These are phyloP conservation scores for Drosophila eohydei DNA, from an alignment of 2,888 invertebrate genomes.

Conservation along the genomic window DNA sequence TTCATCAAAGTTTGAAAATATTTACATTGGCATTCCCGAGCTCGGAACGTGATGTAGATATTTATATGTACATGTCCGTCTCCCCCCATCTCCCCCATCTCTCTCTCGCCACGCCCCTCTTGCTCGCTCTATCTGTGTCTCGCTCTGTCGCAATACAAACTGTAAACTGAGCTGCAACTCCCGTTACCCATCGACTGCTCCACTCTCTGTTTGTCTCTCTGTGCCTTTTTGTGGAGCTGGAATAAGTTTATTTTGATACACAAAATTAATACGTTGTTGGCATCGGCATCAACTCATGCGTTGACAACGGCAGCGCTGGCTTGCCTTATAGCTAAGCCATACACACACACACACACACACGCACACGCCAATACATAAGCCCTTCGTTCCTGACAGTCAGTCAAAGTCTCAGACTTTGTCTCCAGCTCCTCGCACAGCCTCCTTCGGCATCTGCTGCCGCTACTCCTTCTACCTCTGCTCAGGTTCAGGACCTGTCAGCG, in stretches of 20 bases:
- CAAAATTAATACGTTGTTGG: slow-evolving; percentile 80
- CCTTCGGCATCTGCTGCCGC: neutral
- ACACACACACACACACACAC: slow-evolving; percentile 3
- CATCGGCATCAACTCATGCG: slow-evolving; percentile 46
- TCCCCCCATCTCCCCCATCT: neutral
- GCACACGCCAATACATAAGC: slow-evolving; percentile 26
- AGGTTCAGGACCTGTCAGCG: slow-evolving; percentile 43
- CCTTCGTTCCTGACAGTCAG: slow-evolving; percentile 45
- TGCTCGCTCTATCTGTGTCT: neutral
- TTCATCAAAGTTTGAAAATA: slow-evolving; percentile 78
- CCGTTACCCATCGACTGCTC: slow-evolving; percentile 8
- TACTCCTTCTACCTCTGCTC: neutral
- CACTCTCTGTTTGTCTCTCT: slow-evolving; percentile 44
- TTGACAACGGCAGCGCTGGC: slow-evolving; percentile 19
- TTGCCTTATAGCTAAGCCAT: slow-evolving; percentile 16
- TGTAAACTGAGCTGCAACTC: slow-evolving; percentile 58
- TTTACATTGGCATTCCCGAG: slow-evolving; percentile 77
- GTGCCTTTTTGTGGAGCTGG: slow-evolving; percentile 42
- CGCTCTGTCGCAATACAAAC: slow-evolving; percentile 22
- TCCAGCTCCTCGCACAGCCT: neutral
- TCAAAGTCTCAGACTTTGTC: slow-evolving; percentile 41
- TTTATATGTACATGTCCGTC: slow-evolving; percentile 67
- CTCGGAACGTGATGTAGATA: slow-evolving; percentile 78
- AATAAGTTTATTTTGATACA: slow-evolving; percentile 79
- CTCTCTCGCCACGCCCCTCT: neutral